Evolutionary conservation across 2,888 invertebrate species (phyloP).

Genomic region (Thereva nobilitata): DNA sequence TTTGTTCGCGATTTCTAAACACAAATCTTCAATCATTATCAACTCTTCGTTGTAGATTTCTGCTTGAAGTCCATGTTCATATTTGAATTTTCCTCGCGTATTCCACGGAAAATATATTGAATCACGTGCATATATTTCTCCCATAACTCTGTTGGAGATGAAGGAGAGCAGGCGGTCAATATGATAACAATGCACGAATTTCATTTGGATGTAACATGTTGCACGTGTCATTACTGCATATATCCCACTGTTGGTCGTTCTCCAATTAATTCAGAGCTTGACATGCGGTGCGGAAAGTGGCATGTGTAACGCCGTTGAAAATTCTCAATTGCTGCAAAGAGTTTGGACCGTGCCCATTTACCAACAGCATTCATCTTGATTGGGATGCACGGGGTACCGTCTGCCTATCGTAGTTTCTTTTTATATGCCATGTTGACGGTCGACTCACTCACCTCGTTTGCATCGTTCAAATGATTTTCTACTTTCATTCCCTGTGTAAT

Average conservation of each 20-base stretch:
- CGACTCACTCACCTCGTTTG: no score
- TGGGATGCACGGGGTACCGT: no score
- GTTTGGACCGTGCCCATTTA: no score
- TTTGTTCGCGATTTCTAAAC: constrained; percentile 11
- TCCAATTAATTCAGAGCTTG: constrained; percentile 13
- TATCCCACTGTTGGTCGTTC: constrained; percentile 7
- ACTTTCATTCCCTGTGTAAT: no score
- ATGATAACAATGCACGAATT: constrained; percentile 7
- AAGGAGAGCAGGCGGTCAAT: constrained; percentile 1
- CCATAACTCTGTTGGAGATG: constrained; percentile 7
- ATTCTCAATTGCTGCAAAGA: background rate
- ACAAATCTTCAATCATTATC: constrained; percentile 7
- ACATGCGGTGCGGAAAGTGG: constrained; percentile 10
- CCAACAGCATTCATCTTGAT: no score
- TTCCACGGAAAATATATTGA: constrained; percentile 16
- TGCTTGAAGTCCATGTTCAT: no score
- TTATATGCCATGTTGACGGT: no score
- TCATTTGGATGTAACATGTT: background rate
- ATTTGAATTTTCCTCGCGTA: background rate
- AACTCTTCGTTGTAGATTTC: no score
- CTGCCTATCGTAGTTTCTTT: no score
- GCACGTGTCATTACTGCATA: background rate
- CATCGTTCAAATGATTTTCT: no score
- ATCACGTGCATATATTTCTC: constrained; percentile 13
- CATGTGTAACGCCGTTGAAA: constrained; percentile 14